Base-by-base conservation (phyloP, 2,797 vertebrate genomes). In the Meda fulgida region DNA sequence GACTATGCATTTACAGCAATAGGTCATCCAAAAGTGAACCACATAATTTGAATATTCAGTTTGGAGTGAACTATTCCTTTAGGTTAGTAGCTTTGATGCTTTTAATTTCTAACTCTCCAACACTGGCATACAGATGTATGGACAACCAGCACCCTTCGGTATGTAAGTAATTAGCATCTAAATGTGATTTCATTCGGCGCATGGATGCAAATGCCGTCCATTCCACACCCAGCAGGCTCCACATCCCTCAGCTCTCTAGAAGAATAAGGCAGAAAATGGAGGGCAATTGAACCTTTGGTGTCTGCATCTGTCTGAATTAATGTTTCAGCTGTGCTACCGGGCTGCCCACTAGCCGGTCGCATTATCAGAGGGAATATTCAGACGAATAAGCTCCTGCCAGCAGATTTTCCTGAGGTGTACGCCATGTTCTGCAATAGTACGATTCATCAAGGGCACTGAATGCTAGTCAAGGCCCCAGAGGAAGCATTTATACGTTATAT, bases 391-490 rank as follows among this genome's bases (percentile, higher is more conserved):
- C 48, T 78, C 60, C 51, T 29, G 46, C 38, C 26, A 79, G 81
- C 40, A 72, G 13, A 82, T 73, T 84, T 84, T 87, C 81, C 78
- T 69, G 78, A 58, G 67, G 83, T 55, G 51, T 70, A 63, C 38
- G 46, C 38, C 48, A 87, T 71, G 51, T 69, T 78, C 71, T 80
- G 60, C 76, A 87, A 88, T 43, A 29, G 71, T 65, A 80, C 36
- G 65, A 86, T 80, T 86, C 81, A 87, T 81, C 82, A 87, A 81
- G 69, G 82, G 78, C 78, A 36, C 48, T 58, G 36, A 46, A 84
- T 46, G 72, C 38, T 55, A 53, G 58, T 77, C 72, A 84, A 83
- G 46, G 60, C 80, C 70, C 76, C 77, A 38, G 73, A 77, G 73
- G 82, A 77, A 55, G 73, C 82, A 77, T 77, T 84, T 77, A 43